Conservation (phyloP, 2,113 vertebrate species). For the Toxostoma redivivum region DNA sequence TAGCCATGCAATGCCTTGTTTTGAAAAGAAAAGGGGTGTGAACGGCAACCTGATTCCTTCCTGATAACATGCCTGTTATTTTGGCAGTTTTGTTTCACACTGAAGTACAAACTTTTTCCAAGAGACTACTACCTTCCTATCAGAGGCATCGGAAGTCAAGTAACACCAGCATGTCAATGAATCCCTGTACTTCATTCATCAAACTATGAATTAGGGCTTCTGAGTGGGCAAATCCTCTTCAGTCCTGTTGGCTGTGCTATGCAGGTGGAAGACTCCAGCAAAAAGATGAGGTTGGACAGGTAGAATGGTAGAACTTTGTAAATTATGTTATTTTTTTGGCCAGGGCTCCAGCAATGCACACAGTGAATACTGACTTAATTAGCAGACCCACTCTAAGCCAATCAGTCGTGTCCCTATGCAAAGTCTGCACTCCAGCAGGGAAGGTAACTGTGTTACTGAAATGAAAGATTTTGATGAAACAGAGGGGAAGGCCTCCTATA, state of each 20-base stretch:
- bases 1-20: background rate
- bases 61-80: background rate
- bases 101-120: background rate
- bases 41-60: background rate
- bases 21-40: background rate
- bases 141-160: background rate
- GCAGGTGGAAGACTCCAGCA: background rate
- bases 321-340: background rate
- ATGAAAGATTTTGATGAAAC: background rate
- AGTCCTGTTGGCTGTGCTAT: background rate
- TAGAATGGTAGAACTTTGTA: background rate
- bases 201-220: background rate
- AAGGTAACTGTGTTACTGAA: background rate
- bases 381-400: background rate
- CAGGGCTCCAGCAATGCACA: background rate
- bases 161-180: background rate
- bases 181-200: background rate
- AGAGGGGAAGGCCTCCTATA: background rate
- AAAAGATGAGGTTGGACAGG: background rate
- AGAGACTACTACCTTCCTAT: background rate
- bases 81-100: background rate
- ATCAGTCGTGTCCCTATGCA: background rate
- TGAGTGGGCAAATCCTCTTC: background rate
- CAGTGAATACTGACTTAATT: background rate
- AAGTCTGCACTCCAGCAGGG: background rate